Evolutionary conservation across 1,140 invertebrate genomes (phyloP).

Genomic region (Drosophila bifasciata): DNA sequence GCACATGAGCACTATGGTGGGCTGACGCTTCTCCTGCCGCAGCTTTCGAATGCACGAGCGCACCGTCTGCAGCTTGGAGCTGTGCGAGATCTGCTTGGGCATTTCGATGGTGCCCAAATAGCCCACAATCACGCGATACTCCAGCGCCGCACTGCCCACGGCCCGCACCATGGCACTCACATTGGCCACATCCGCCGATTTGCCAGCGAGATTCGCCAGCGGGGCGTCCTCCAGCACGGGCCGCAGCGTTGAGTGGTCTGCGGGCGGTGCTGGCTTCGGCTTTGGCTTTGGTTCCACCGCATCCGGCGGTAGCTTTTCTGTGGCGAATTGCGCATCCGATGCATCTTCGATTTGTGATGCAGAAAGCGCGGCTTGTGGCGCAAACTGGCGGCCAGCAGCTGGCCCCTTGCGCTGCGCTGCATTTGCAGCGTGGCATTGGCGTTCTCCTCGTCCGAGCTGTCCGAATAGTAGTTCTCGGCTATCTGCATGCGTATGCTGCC

Average conservation of each 20-base stretch:
- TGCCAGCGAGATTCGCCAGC: conserved; percentile 25
- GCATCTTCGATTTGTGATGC: conserved; percentile 78
- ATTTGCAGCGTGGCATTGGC: conserved; percentile 54
- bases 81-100: conserved; percentile 92
- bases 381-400: conserved; percentile 61
- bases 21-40: conserved; percentile 94
- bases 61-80: conserved; percentile 89
- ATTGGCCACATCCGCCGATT: conserved; percentile 78
- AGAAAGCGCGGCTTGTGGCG: conserved; percentile 71
- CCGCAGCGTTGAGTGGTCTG: conserved; percentile 46
- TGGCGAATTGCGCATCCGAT: conserved; percentile 74
- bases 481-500: conserved; percentile 92
- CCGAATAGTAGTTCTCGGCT: conserved; percentile 94
- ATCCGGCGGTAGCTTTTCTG: conserved; percentile 66
- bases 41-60: conserved; percentile 94
- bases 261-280: not conserved
- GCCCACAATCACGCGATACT: conserved; percentile 94
- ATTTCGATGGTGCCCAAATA: conserved; percentile 98
- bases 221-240: conserved; percentile 76
- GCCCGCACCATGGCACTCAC: conserved; percentile 82
- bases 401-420: conserved; percentile 50
- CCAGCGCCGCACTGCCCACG: conserved; percentile 86
- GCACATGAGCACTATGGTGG: conserved; percentile 93
- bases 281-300: conserved; percentile 28
- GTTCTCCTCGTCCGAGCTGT: conserved; percentile 86